These are phyloP conservation scores for Eciton burchellii DNA, from an alignment of 1,140 invertebrate species.

Conservation along the genomic window DNA sequence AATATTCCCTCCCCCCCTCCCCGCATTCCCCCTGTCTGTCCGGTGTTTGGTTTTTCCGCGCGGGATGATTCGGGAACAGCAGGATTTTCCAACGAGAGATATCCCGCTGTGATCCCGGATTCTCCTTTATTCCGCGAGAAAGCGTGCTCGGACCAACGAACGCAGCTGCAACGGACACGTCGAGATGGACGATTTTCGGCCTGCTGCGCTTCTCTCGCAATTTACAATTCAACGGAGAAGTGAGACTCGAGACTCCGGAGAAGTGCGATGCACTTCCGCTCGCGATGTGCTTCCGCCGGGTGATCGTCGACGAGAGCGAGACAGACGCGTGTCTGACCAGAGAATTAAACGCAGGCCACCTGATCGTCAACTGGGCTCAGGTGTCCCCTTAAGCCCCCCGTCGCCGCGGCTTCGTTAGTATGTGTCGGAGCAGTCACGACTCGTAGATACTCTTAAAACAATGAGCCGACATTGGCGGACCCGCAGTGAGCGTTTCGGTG, in stretches of 20 bases:
- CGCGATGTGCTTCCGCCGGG: background rate
- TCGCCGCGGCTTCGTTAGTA: slow-evolving; percentile 66
- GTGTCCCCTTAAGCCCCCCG: slow-evolving; percentile 71
- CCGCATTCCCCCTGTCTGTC: too few relatives aligned
- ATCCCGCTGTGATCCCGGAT: background rate
- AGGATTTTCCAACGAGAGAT: slow-evolving; percentile 23
- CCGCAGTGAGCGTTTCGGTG: slow-evolving; percentile 77
- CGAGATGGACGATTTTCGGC: background rate
- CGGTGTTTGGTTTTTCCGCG: background rate
- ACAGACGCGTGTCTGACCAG: background rate
- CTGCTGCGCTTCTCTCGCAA: background rate
- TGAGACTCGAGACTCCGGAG: background rate
- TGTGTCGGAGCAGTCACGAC: slow-evolving; percentile 64
- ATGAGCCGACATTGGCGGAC: slow-evolving; percentile 77
- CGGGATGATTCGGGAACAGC: background rate
- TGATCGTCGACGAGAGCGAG: background rate
- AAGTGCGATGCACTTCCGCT: background rate
- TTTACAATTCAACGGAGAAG: background rate
- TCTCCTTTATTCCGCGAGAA: background rate
- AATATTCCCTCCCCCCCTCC: background rate
- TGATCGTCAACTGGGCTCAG: slow-evolving; percentile 74
- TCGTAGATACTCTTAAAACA: slow-evolving; percentile 81
- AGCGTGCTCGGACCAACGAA: background rate
- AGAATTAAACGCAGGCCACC: slow-evolving; percentile 71
- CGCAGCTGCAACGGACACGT: background rate